phyloP scores from a whole-genome alignment of 2,113 vertebrate species.

The Arizona elegans region DNA sequence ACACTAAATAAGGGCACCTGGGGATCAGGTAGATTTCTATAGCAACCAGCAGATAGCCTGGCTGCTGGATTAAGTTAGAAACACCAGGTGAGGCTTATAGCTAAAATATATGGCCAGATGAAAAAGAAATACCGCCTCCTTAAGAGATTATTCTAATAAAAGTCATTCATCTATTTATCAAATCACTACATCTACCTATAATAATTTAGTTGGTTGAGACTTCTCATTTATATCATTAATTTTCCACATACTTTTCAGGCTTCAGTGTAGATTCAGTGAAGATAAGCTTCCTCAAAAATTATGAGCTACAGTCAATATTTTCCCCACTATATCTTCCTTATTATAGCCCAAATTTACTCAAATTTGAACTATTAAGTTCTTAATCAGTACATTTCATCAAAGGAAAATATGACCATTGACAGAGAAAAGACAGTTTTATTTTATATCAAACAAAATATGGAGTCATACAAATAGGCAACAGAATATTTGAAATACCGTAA shows the following conservation, averaged over 20 bases:
- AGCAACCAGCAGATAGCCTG: neutral
- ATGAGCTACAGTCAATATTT: neutral
- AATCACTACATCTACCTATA: neutral
- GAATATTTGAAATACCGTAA: neutral
- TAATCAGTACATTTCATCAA: neutral
- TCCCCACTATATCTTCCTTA: neutral
- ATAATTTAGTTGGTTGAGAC: neutral
- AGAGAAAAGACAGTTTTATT: neutral
- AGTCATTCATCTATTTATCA: neutral
- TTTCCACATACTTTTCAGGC: neutral
- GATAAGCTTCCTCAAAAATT: neutral
- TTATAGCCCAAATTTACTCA: neutral
- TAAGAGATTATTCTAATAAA: neutral
- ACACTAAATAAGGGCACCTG: slow-evolving; percentile 16
- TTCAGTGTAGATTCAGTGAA: neutral
- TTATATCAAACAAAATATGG: neutral
- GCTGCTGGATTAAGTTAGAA: slow-evolving; percentile 6
- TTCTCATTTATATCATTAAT: neutral
- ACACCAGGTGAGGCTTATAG: neutral
- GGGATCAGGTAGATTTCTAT: slow-evolving; percentile 24
- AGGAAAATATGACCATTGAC: neutral
- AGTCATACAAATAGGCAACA: neutral
- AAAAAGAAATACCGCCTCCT: neutral
- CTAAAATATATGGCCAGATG: neutral
- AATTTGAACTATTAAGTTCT: neutral